Evolutionary conservation across 2,888 invertebrate species (phyloP).

Genomic region (Lymantria dispar): DNA sequence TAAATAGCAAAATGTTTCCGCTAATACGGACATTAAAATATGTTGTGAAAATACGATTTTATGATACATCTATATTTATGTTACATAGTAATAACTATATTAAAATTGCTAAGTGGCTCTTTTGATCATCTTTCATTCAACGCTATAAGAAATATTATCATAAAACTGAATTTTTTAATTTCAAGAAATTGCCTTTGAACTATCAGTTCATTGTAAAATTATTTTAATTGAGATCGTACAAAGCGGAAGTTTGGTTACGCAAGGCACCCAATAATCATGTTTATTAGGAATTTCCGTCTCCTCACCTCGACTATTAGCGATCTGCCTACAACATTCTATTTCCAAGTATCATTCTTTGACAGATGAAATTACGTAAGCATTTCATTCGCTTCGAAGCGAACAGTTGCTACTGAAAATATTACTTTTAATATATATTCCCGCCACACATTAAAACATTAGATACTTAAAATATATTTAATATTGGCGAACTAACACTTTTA

Average conservation of each 20-base stretch:
- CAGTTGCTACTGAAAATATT: not conserved
- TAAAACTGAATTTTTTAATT: no score
- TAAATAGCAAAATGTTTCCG: not conserved
- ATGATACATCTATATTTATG: no score
- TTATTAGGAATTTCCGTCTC: constrained; percentile 52
- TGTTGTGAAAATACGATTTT: no score
- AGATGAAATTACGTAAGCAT: constrained; percentile 24
- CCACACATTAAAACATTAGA: constrained; percentile 6
- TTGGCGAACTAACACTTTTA: constrained; percentile 49
- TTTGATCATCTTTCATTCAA: no score
- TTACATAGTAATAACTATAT: no score
- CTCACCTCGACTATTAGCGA: constrained; percentile 26
- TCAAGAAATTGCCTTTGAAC: no score
- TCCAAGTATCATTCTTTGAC: constrained; percentile 25
- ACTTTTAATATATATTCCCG: constrained; percentile 6
- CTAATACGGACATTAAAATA: not conserved
- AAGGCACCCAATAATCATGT: constrained; percentile 39
- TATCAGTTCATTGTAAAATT: constrained; percentile 16
- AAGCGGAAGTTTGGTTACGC: constrained; percentile 39
- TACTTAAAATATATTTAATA: constrained; percentile 27
- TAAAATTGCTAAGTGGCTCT: no score
- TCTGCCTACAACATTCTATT: constrained; percentile 29
- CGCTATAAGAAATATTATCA: no score
- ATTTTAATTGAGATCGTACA: constrained; percentile 29
- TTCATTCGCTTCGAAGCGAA: not conserved